Conservation (phyloP, 2,888 invertebrate species). For the Sialis fuliginosa region DNA sequence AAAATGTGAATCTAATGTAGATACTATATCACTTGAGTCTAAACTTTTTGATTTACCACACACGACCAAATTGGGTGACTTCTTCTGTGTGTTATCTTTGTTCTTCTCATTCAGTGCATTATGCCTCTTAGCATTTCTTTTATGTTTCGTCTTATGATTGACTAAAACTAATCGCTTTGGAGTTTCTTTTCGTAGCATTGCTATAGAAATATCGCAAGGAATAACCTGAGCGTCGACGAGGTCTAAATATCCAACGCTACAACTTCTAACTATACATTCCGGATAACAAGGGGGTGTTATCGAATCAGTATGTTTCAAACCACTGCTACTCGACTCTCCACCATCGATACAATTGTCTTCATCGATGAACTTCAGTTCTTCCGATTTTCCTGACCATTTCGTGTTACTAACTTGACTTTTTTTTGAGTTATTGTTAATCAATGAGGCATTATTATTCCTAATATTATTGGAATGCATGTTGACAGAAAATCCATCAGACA, state of each 20-base stretch:
- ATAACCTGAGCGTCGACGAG: constrained; percentile 59
- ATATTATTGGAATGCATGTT: constrained; percentile 1
- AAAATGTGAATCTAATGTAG: constrained; percentile 22
- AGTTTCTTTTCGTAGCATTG: constrained; percentile 53
- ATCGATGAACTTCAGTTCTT: constrained; percentile 52
- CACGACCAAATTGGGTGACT: constrained; percentile 38
- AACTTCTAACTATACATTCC: constrained; percentile 65
- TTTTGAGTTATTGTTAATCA: constrained; percentile 10
- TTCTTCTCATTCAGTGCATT: constrained; percentile 13
- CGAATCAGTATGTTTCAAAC: constrained; percentile 31
- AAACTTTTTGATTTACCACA: constrained; percentile 70
- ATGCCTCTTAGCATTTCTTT: constrained; percentile 21
- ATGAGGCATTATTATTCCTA: neutral
- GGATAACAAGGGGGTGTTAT: constrained; percentile 37
- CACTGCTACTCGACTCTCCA: constrained; percentile 7
- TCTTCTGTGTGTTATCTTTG: constrained; percentile 16
- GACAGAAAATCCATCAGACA: neutral
- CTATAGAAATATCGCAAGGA: constrained; percentile 53
- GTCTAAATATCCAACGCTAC: constrained; percentile 78
- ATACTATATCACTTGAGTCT: constrained; percentile 66
- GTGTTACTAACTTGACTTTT: constrained; percentile 12
- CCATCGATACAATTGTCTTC: constrained; percentile 37
- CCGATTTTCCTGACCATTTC: constrained; percentile 22
- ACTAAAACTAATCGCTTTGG: constrained; percentile 63
- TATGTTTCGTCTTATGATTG: constrained; percentile 36